These are phyloP conservation scores for Falco novaeseelandiae DNA, from an alignment of 2,797 vertebrate genomes.

Conservation along the genomic window DNA sequence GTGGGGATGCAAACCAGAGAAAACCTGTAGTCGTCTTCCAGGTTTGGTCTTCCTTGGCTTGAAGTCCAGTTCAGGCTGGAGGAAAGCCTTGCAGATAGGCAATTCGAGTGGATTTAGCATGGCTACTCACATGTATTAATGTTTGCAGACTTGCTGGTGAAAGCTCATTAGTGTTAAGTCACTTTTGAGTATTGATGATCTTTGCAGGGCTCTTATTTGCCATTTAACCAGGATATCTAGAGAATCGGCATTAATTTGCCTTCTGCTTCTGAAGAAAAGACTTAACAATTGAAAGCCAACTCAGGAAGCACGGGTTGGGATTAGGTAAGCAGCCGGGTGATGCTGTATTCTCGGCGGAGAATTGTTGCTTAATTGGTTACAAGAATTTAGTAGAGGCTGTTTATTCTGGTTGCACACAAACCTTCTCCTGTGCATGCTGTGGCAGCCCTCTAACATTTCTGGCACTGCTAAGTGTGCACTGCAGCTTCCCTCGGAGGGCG, in stretches of 20 bases:
- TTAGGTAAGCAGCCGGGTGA: neutral
- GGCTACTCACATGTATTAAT: neutral
- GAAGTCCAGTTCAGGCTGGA: neutral
- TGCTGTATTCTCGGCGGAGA: neutral
- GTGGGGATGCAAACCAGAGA: neutral
- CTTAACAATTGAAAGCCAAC: neutral
- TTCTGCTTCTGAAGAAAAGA: neutral
- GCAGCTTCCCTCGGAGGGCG: neutral
- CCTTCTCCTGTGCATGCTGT: conserved; percentile 6
- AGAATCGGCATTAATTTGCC: neutral
- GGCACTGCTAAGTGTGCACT: neutral
- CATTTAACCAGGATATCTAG: neutral
- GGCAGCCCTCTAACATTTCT: neutral
- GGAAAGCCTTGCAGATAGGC: neutral
- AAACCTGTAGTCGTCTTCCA: neutral
- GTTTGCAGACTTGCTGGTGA: neutral
- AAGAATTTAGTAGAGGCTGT: neutral
- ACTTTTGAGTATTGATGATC: neutral
- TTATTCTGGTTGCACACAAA: conserved; percentile 4
- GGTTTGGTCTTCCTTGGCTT: neutral
- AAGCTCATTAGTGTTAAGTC: conserved; percentile 11
- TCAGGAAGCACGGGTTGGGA: neutral
- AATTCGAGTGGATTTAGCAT: neutral
- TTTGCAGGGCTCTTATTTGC: neutral
- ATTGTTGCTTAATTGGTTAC: conserved; percentile 22